Evolutionary conservation across 2,797 vertebrate species (phyloP).

Genomic region (Phyllotis vaccarum): DNA sequence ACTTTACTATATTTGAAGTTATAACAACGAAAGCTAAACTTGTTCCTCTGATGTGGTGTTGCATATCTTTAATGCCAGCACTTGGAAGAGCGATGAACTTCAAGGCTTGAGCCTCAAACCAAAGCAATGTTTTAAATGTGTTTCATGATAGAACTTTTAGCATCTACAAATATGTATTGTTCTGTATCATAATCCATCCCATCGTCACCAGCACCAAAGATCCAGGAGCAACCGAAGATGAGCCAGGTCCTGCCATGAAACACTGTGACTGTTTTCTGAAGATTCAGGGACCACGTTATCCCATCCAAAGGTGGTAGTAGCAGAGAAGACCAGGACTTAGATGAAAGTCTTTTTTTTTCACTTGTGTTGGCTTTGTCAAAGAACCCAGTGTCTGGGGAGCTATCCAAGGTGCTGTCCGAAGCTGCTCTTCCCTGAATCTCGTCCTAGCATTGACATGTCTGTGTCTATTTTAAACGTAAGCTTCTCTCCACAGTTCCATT

Average conservation of each 20-base stretch:
- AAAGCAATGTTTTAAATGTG: not conserved
- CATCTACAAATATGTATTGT: constrained; percentile 7
- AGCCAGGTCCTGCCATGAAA: not conserved
- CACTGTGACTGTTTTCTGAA: not conserved
- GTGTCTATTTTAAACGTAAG: constrained; percentile 24
- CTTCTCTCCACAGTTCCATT: constrained; percentile 15
- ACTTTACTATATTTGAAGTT: constrained; percentile 26
- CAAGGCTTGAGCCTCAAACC: not conserved
- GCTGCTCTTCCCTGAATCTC: not conserved
- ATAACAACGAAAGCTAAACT: constrained; percentile 15
- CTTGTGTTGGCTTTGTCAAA: constrained; percentile 15
- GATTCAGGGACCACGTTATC: not conserved
- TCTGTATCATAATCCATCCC: not conserved
- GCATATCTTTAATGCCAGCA: not conserved
- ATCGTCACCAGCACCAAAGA: not conserved
- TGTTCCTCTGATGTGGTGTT: too few species aligned
- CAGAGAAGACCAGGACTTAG: not conserved
- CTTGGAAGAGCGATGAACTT: not conserved
- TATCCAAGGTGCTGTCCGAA: constrained; percentile 81
- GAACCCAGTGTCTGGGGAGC: constrained; percentile 63
- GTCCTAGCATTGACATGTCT: not conserved
- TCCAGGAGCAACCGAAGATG: not conserved
- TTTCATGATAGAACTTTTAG: constrained; percentile 41
- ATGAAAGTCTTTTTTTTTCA: not conserved
- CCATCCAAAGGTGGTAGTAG: not conserved